Conservation (phyloP, 2,797 vertebrate genomes). For the Toxotes lorentzi region DNA sequence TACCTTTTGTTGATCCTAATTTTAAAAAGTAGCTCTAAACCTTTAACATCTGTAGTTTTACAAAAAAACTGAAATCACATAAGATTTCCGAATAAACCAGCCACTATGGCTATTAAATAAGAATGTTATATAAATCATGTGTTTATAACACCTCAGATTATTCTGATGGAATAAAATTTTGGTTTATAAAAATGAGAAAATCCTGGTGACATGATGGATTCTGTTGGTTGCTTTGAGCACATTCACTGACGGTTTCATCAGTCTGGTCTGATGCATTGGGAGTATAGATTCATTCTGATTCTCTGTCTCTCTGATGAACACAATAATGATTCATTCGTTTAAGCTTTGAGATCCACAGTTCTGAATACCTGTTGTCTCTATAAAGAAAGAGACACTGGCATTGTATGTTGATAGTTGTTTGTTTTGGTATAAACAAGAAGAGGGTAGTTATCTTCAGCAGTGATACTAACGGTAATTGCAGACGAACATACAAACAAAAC, state of each 20-base stretch:
- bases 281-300: not conserved
- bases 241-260: not conserved
- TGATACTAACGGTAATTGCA: constrained; percentile 17
- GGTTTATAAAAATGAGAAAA: not conserved
- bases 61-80: not conserved
- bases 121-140: not conserved
- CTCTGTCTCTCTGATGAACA: not conserved
- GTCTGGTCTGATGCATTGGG: not conserved
- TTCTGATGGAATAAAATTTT: not conserved
- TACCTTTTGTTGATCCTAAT: not conserved
- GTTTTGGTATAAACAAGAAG: constrained; percentile 5
- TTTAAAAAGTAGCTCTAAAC: not conserved
- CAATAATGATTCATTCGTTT: not conserved
- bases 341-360: not conserved
- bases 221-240: not conserved
- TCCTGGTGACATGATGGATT: not conserved
- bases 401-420: not conserved
- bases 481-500: constrained; percentile 12
- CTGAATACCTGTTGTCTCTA: not conserved
- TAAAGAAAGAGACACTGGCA: not conserved
- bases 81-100: too few species aligned
- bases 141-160: not conserved
- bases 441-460: constrained; percentile 1
- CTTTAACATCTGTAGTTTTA: not conserved
- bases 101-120: not conserved